These are phyloP conservation scores for Eleginops maclovinus DNA, from an alignment of 2,113 vertebrate species.

Conservation along the genomic window DNA sequence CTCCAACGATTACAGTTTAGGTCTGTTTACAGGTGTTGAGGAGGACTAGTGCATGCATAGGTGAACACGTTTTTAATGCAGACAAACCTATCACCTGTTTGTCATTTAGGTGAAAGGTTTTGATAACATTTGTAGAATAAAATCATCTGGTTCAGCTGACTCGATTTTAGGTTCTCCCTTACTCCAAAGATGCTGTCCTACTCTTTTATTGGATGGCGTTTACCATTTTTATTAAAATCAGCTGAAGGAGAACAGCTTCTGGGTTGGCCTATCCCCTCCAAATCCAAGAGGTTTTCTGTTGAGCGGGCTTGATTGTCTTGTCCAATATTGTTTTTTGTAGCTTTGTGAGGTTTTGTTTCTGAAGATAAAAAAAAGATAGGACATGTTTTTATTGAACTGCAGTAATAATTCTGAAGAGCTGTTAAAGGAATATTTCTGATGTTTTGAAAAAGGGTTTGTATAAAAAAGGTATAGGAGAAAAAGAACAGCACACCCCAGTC, in stretches of 20 bases:
- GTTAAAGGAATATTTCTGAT: background rate
- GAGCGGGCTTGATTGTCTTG: background rate
- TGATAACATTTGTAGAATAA: background rate
- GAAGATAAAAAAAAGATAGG: background rate
- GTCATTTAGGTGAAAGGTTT: background rate
- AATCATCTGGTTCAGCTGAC: background rate
- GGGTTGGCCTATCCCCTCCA: background rate
- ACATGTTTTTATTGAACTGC: background rate
- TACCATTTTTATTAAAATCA: conserved; percentile 45
- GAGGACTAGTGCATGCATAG: no score
- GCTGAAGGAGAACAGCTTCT: background rate
- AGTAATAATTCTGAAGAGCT: background rate
- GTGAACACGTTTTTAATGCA: no score
- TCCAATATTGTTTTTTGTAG: background rate
- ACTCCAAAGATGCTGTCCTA: background rate
- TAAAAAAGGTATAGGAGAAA: no score
- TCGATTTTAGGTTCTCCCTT: no score
- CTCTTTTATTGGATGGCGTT: background rate
- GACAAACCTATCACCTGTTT: background rate
- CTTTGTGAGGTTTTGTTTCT: conserved; percentile 17
- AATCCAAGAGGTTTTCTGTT: conserved; percentile 29
- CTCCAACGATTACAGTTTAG: no score
- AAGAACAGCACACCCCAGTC: no score
- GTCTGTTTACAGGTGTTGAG: no score
- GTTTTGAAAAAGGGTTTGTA: no score